Base-by-base conservation (phyloP, 2,888 invertebrate species). In the Ischnus inquisitorius region DNA sequence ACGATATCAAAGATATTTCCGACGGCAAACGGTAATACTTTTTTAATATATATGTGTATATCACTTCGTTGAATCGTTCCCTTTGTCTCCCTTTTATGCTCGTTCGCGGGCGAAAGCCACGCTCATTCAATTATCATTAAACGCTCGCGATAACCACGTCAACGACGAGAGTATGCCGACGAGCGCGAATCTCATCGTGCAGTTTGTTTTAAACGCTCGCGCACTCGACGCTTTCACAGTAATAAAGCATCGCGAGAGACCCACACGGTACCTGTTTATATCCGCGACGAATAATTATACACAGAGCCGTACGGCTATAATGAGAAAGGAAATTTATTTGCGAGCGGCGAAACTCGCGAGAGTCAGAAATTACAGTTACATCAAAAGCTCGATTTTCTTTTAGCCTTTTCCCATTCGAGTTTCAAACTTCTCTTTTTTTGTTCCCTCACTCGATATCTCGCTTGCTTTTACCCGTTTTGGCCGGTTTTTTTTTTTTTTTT, bases 181-280 rank as follows among this genome's bases (percentile, higher is more conserved):
- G 60, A 76, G 64, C 46, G 65, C n/a, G 25, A 16, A n/a, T 46
- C 43, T 71, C 48, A 22, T 22, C 54, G 54, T 8, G 34, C 34
- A 34, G 67, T 83, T 79, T 76, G 79, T 76, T 83, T 79, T 65
- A 48, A 83, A 76, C 65, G 75, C 76, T n/a, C 48, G 16, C 19
- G 54, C 2, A 43, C 75, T 68, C 75, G 25, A 48, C 64, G 75
- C 79, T 83, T 75, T 71, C 51, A 16, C 19, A 12, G 65, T 65
- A 79, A 78, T 82, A 64, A 79, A 65, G 71, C 51, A 71, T 41
- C 16, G 25, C 6, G 39, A 67, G 74, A 34, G 41, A n/a, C n/a
- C 48, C 46, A 19, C 64, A 28, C 75, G 39, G 41, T 48, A 46
- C 1, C 46, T 6, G 41, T 76, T 74, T 75, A 54, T 79, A 76